Evolutionary conservation across 1,140 invertebrate genomes (phyloP), one percentile per base, ranked within the genome.

Genomic region (Habropoda laboriosa): DNA sequence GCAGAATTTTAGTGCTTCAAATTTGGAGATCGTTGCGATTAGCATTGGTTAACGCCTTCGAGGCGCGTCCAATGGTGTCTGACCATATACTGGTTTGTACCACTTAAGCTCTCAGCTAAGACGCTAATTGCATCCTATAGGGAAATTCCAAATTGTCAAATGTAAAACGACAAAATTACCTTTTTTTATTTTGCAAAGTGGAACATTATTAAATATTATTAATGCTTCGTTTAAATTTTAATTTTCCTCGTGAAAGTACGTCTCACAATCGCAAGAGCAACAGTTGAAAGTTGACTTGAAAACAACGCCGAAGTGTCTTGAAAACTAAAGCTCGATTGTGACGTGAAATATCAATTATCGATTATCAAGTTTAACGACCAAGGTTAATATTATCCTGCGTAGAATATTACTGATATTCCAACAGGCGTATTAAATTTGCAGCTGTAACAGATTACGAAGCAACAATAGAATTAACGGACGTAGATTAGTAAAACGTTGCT

Each of bases 321-420:
- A 35, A 61, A 73, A 47, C 16, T 35, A 45, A 73, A 35, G 21
- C 32, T 8, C 21, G n/a, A 53, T 38, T 45, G 32, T 16, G 42
- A n/a, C 57, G 71, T 35, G 42, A 73, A 73, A 61, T 47, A 73
- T 60, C 71, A 73, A 61, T 73, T 73, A 73, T 60, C 40, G 71
- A 57, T 35, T 61, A 73, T 73, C 57, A 73, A 61, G 30, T 61
- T 32, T 72, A 47, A 72, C 53, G 38, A 47, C 13, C 55, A 24
- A 58, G 38, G 40, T 72, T 61, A 61, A 61, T 60, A 45, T 60
- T 27, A 32, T n/a, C 16, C 30, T 38, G 10, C 68, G 38, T 7
- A 30, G 40, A 32, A 18, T 67, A 27, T 42, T 63, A 63, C 61
- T 8, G 38, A 24, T 40, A 42, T 27, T n/a, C n/a, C 4, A 40